Evolutionary conservation across 2,888 invertebrate genomes (phyloP).

Genomic region (Rotaria sp.): DNA sequence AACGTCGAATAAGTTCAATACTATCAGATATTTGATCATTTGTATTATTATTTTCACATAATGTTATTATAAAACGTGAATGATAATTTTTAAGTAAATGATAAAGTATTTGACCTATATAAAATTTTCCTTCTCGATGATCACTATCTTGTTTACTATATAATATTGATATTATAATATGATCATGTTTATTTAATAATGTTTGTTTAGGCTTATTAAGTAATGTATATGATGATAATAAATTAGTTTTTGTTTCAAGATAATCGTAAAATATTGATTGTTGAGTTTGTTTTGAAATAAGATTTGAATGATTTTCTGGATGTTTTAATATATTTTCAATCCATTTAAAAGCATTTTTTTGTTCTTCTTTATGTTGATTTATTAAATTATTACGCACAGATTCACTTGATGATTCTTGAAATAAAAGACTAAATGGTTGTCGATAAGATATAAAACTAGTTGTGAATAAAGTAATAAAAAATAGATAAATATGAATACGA

Average conservation of each 20-base stretch:
- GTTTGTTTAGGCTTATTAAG: background rate
- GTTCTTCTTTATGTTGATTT: background rate
- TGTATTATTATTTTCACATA: slow-evolving; percentile 21
- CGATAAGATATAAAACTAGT: background rate
- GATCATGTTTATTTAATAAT: background rate
- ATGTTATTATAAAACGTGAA: background rate
- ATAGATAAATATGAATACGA: background rate
- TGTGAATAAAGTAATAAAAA: background rate
- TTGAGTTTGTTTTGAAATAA: background rate
- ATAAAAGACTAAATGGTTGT: background rate
- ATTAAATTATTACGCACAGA: background rate
- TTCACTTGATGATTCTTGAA: background rate
- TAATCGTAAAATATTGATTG: background rate
- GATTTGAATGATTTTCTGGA: background rate
- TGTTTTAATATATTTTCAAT: background rate
- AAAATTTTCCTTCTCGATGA: slow-evolving; percentile 20
- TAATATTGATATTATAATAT: background rate
- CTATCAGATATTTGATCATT: background rate
- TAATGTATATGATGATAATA: background rate
- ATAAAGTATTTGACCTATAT: background rate
- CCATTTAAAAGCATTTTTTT: background rate
- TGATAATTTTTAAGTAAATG: background rate
- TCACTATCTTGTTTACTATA: background rate
- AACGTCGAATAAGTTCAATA: background rate
- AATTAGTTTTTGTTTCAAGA: background rate